Conservation (phyloP, 2,888 invertebrate species). For the Siphlonurus alternatus region DNA sequence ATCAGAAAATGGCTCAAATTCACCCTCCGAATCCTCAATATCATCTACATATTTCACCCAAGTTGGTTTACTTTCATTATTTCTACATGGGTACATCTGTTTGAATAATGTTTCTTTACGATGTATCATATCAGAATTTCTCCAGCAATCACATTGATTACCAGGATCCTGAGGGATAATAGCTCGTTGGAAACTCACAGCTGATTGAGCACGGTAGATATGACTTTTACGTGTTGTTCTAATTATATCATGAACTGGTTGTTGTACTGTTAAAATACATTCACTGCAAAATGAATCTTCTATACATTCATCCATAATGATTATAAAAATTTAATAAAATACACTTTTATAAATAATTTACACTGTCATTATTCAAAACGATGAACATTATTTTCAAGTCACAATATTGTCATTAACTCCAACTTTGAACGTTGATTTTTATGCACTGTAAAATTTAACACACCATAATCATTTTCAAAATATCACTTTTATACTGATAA, state of each 20-base stretch:
- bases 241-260: not conserved
- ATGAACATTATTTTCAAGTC: too few relatives aligned
- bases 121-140: not conserved
- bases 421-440: too few relatives aligned
- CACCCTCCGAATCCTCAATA: not conserved
- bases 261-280: too few relatives aligned
- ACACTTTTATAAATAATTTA: too few relatives aligned
- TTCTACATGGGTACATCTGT: not conserved
- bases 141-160: not conserved
- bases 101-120: not conserved
- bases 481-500: too few relatives aligned
- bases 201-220: not conserved
- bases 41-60: not conserved
- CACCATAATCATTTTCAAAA: too few relatives aligned
- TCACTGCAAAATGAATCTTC: too few relatives aligned
- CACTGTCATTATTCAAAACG: too few relatives aligned
- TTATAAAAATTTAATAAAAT: too few relatives aligned
- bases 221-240: not conserved
- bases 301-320: too few relatives aligned
- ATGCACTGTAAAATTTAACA: too few relatives aligned
- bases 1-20: conserved; percentile 1
- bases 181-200: not conserved
- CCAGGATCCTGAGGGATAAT: not conserved
- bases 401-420: too few relatives aligned
- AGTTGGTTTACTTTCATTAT: not conserved